phyloP scores from a whole-genome alignment of 2,113 vertebrate genomes.

The Salminus brasiliensis region DNA sequence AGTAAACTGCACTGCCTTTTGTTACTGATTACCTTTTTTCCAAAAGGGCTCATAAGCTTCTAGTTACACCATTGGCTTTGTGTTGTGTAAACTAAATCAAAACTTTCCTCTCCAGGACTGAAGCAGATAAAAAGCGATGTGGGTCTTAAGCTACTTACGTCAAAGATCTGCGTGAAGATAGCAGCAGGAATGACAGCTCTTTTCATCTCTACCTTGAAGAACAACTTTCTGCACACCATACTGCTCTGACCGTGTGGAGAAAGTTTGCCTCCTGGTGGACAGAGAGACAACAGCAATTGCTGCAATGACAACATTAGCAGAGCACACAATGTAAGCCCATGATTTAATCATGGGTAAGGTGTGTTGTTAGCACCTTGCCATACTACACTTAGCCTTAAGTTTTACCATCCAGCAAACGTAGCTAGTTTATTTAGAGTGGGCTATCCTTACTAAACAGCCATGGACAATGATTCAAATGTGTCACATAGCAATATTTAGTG shows the following conservation, averaged over 20 bases:
- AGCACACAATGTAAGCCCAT: no score
- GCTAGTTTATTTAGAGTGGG: no score
- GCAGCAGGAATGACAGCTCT: conserved; percentile 14
- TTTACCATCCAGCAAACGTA: no score
- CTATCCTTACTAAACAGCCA: no score
- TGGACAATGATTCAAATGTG: no score
- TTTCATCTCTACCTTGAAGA: not conserved
- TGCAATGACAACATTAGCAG: not conserved
- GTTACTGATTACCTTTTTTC: not conserved
- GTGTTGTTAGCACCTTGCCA: no score
- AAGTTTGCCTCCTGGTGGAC: not conserved
- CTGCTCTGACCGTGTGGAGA: not conserved
- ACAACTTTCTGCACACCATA: not conserved
- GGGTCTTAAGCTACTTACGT: conserved; percentile 48
- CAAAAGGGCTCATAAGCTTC: not conserved
- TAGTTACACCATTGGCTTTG: not conserved
- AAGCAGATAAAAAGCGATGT: conserved; percentile 1
- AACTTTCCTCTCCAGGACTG: not conserved
- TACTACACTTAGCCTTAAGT: no score
- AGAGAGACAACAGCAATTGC: not conserved
- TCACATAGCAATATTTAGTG: no score
- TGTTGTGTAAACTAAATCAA: conserved; percentile 13
- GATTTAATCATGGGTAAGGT: no score
- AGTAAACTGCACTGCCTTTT: not conserved
- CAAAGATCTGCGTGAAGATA: conserved; percentile 66